Percentiles rank a stretch among this genome's conserved stretches.
phyloP scores from a whole-genome alignment of 2,888 invertebrate species.

The Ommatoiulus sabulosus region DNA sequence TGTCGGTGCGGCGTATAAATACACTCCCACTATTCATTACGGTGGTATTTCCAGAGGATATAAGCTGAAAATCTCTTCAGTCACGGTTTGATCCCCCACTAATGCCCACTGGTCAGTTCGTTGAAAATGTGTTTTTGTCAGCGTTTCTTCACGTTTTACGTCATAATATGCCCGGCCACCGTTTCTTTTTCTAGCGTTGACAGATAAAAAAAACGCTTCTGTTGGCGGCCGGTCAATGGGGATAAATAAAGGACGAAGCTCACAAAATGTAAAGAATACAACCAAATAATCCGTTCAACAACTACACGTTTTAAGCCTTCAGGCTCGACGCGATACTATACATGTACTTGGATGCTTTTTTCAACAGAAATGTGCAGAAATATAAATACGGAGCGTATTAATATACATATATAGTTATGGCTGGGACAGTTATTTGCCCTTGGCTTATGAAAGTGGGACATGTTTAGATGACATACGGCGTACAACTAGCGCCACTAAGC shows the following conservation, averaged over 20 bases:
- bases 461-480: too few relatives aligned
- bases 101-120: conserved; percentile 28
- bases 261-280: conserved; percentile 7
- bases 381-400: too few relatives aligned
- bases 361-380: too few relatives aligned
- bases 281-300: not conserved
- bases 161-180: not conserved
- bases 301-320: not conserved
- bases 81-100: conserved; percentile 4
- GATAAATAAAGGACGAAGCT: not conserved
- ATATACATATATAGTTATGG: too few relatives aligned
- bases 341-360: too few relatives aligned
- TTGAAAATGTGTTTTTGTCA: not conserved
- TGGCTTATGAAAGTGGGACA: too few relatives aligned
- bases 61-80: conserved; percentile 34
- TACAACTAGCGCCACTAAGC: too few relatives aligned
- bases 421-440: too few relatives aligned
- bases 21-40: conserved; percentile 18
- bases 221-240: not conserved
- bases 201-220: conserved; percentile 6
- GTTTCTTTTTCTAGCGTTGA: not conserved
- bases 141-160: too few relatives aligned
- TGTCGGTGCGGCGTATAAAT: not conserved
- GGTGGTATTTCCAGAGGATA: not conserved
- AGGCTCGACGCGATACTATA: too few relatives aligned